Percentiles rank a stretch among this genome's conserved stretches.
Conservation (phyloP, 2,113 vertebrate species). For the Isichthys henryi region DNA sequence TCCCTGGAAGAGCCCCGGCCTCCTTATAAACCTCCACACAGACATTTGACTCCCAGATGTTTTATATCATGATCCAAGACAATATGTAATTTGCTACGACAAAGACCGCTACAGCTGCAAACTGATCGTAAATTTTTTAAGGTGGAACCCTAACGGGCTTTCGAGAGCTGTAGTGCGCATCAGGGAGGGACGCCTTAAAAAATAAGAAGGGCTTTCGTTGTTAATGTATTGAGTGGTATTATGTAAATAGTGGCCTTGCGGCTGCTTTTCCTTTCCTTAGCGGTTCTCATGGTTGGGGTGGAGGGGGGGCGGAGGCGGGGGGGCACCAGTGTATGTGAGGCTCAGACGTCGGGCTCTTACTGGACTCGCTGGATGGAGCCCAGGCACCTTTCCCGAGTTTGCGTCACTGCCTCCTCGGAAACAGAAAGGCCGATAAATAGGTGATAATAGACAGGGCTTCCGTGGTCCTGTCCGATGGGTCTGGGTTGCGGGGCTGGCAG, state of each 20-base stretch:
- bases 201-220: background rate
- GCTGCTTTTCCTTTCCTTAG: constrained; percentile 13
- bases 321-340: background rate
- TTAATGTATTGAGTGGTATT: constrained; percentile 8
- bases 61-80: constrained; percentile 60
- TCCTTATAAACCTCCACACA: constrained; percentile 58
- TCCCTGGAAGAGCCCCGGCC: constrained; percentile 44
- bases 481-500: background rate
- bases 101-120: constrained; percentile 47
- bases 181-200: constrained; percentile 37
- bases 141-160: constrained; percentile 53
- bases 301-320: background rate
- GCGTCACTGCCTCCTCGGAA: background rate
- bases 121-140: constrained; percentile 53
- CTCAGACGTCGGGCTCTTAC: background rate
- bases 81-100: constrained; percentile 69
- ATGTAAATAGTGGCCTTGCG: background rate
- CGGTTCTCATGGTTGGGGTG: constrained; percentile 9
- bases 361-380: background rate
- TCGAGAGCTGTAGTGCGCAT: background rate
- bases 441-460: background rate
- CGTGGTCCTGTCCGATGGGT: background rate
- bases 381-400: constrained; percentile 6
- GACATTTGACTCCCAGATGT: constrained; percentile 89
- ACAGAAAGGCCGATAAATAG: background rate